These are phyloP conservation scores for Drosophila dunni DNA, from an alignment of 1,140 invertebrate species.

Conservation along the genomic window DNA sequence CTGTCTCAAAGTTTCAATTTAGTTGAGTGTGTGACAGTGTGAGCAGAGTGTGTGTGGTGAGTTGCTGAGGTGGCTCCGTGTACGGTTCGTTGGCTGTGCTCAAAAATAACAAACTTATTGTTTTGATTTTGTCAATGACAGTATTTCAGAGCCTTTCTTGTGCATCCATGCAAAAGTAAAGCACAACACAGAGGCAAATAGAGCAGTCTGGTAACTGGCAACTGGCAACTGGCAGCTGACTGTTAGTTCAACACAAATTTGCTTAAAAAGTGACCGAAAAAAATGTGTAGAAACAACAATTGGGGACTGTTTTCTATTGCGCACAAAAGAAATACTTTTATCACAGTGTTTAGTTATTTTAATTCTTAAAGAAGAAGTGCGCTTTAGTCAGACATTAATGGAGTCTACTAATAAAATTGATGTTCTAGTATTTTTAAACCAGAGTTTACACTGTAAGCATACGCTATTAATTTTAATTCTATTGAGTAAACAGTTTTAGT, in stretches of 20 bases:
- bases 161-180: constrained; percentile 76
- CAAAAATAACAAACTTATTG: constrained; percentile 81
- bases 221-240: constrained; percentile 34
- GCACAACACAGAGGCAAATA: constrained; percentile 59
- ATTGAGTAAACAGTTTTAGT: constrained; percentile 46
- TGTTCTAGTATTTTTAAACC: neutral
- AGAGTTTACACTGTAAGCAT: constrained; percentile 6
- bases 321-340: constrained; percentile 16
- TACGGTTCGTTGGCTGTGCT: constrained; percentile 68
- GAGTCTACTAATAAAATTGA: no score
- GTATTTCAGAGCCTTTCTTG: constrained; percentile 58
- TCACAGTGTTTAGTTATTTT: neutral
- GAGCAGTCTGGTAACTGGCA: constrained; percentile 44
- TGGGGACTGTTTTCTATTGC: constrained; percentile 31
- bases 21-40: constrained; percentile 28
- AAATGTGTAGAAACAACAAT: constrained; percentile 36
- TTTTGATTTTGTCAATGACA: constrained; percentile 82
- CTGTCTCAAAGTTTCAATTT: constrained; percentile 43
- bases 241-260: constrained; percentile 59
- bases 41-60: neutral
- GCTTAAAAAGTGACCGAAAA: constrained; percentile 45
- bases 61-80: constrained; percentile 8
- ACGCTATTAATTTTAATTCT: neutral
- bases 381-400: no score
- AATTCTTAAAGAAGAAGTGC: neutral